Evolutionary conservation across 2,888 invertebrate species (phyloP), one percentile per base, ranked within the genome.

Genomic region (Lasioglossum lativentre): DNA sequence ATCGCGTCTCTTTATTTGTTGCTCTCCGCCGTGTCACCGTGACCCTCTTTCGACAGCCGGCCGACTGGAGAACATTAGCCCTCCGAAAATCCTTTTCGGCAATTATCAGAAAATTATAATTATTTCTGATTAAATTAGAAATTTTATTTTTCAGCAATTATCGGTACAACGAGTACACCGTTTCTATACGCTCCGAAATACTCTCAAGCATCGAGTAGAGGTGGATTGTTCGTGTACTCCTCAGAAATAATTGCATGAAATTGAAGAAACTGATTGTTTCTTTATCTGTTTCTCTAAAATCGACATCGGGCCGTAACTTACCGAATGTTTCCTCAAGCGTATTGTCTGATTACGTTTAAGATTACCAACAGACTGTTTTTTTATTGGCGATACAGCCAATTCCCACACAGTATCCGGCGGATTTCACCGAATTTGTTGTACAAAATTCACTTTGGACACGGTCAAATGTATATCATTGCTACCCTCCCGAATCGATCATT

Each of bases 1-100:
- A 30, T 56, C 52, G 70, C 56, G 47, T 77, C 72, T 77, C 72
- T 77, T 52, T 76, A 70, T 23, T 40, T 78, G 66, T 75, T 47
- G 79, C 52, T 45, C 66, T 75, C 59, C 34, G 38, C 56, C 5
- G 2, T 52, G 75, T 34, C 72, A 66, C 16, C 71, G 71, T 38
- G 42, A 59, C 27, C 63, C 19, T 34, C 34, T 4, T 74, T 6
- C 27, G 38, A 19, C 14, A 12, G 12, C 10, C 16, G 16, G 10
- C 52, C 52, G 3, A 52, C 10, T 10, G 6, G 6, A 47, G 52
- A 52, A 52, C 10, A 52, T 52, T 52, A n/a, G n/a, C 42, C 19
- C 1, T 0, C 8, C 66, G 5, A 27, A 27, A 59, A 14, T 59
- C 4, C 59, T 1, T n/a, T n/a, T 14, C 52, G 3, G 3, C 23